phyloP scores from a whole-genome alignment of 2,888 invertebrate species.

The Scotopteryx bipunctaria region DNA sequence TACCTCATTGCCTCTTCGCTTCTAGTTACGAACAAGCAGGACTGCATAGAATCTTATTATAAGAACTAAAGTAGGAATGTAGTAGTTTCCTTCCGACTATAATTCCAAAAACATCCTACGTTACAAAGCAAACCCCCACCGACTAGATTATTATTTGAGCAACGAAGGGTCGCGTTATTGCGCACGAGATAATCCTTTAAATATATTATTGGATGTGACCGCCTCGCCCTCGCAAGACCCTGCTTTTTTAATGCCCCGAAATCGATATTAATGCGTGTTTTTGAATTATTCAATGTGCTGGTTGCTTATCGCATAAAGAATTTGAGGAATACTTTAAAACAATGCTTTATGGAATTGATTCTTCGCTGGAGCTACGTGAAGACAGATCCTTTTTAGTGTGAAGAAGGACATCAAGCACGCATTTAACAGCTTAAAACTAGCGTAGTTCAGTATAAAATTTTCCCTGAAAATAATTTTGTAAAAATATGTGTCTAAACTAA shows the following conservation, averaged over 20 bases:
- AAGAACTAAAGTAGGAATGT: not conserved
- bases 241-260: slow-evolving; percentile 72
- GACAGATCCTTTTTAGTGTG: too few species aligned
- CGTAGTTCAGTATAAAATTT: too few species aligned
- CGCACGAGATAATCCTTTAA: slow-evolving; percentile 82
- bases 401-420: too few species aligned
- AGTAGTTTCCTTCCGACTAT: not conserved
- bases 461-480: too few species aligned
- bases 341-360: too few species aligned
- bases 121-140: slow-evolving; percentile 1
- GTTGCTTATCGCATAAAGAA: slow-evolving; percentile 16
- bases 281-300: slow-evolving; percentile 48
- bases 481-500: too few species aligned
- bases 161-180: slow-evolving; percentile 77
- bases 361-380: too few species aligned
- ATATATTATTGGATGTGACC: slow-evolving; percentile 81
- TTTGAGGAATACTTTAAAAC: not conserved
- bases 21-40: not conserved
- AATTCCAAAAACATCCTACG: not conserved
- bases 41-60: not conserved
- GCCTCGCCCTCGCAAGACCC: slow-evolving; percentile 65
- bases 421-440: too few species aligned
- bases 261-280: slow-evolving; percentile 72
- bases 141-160: slow-evolving; percentile 21
- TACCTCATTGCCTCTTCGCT: not conserved